Evolutionary conservation across 2,888 invertebrate species (phyloP), one percentile per base, ranked within the genome.

Genomic region (Agrochola circellaris): DNA sequence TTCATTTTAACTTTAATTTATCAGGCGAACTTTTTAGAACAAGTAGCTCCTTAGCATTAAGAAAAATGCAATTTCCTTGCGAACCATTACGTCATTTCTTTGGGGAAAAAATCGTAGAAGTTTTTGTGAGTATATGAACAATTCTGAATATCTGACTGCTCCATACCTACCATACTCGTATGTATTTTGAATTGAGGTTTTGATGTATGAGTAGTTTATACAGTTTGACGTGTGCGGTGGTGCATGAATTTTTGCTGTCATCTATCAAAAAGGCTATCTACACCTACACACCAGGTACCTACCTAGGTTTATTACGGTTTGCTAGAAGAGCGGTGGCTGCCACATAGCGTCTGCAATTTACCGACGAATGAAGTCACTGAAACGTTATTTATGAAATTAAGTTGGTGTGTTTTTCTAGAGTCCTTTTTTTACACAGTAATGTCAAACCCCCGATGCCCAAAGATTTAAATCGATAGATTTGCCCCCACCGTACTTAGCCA

Each of bases 191-290:
- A 68, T 82, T 54, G 48, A 61, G 45, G 23, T 73, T 77, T 75
- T 87, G 83, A 83, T 76, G 73, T 79, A 87, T 85, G 79, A 77
- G 62, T 74, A 75, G 17, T 73, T 73, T 65, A 78, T 60, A 38
- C 48, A n/a, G 54, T 51, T 61, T 74, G 86, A 79, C 86, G 68
- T 75, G 68, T 68, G 68, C 54, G 67, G 74, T 67, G 61, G 51
- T 56, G 38, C 17, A 48, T 56, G 54, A 56, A 45, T 74, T 76
- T 72, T 66, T 58, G 67, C 54, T 72, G 26, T 68, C 42, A 71
- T 79, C 48, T 71, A 79, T 80, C 70, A 84, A 62, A 73, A 60
- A 34, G 0, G 42, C 60, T 81, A 66, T 60, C 23, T 34, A 45
- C 62, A 82, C 51, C 67, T 81, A 30, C 30, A 30, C 30, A 30